phyloP scores from a whole-genome alignment of 2,888 invertebrate genomes.

The Torymus auratus region DNA sequence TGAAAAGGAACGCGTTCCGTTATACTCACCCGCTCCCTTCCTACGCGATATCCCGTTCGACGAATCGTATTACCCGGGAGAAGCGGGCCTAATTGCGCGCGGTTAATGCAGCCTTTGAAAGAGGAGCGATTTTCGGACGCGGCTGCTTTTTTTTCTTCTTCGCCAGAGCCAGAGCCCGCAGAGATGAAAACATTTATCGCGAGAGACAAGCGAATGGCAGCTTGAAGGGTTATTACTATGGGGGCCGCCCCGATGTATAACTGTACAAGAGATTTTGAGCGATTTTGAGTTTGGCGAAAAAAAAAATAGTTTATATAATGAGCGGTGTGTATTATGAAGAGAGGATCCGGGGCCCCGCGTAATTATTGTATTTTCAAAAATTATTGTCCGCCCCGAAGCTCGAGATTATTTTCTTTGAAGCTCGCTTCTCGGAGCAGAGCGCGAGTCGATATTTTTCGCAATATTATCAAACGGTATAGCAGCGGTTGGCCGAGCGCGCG shows the following conservation, averaged over 20 bases:
- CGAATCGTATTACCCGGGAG: conserved; percentile 43
- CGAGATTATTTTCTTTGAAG: no score
- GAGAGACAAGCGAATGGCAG: background rate
- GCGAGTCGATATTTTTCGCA: no score
- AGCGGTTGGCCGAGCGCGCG: no score
- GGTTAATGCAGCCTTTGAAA: conserved; percentile 8
- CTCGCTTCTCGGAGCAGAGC: no score
- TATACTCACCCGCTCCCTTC: conserved; percentile 28
- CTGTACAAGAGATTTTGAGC: conserved; percentile 5
- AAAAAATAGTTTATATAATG: background rate
- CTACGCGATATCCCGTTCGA: conserved; percentile 55
- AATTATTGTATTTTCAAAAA: no score
- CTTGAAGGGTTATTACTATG: background rate
- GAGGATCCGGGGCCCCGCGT: no score
- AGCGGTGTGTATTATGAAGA: no score
- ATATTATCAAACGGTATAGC: no score
- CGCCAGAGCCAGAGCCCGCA: background rate
- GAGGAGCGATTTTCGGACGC: no score
- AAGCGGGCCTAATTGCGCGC: conserved; percentile 38
- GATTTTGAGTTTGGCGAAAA: conserved; percentile 13
- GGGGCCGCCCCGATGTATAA: background rate
- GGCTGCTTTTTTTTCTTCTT: no score
- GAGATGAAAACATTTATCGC: conserved; percentile 19
- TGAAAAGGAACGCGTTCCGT: conserved; percentile 31
- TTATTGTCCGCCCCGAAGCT: no score